Conservation (phyloP, 2,797 vertebrate species). For the Myotis daubentonii region DNA sequence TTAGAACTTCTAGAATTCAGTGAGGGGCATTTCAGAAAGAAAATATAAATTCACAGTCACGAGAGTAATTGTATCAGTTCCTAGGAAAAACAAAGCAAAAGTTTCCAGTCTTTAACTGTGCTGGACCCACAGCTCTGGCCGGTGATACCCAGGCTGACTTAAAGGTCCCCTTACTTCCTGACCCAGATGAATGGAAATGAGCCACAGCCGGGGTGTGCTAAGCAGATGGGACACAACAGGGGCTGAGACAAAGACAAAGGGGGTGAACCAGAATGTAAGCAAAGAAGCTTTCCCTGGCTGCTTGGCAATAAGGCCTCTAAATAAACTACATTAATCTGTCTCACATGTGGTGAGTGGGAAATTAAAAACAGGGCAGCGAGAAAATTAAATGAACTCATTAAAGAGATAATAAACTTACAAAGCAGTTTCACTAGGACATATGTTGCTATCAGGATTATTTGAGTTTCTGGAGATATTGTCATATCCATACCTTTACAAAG, state of each 20-base stretch:
- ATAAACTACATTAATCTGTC: constrained; percentile 76
- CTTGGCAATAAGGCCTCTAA: constrained; percentile 76
- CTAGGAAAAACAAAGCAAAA: neutral
- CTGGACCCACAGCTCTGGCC: neutral
- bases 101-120: neutral
- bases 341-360: constrained; percentile 77
- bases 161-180: constrained; percentile 47
- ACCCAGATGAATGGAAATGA: constrained; percentile 53
- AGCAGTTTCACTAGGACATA: neutral
- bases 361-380: constrained; percentile 75
- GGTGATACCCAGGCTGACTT: constrained; percentile 46
- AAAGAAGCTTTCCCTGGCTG: constrained; percentile 75
- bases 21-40: constrained; percentile 34
- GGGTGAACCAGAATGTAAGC: constrained; percentile 69
- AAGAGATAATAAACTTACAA: constrained; percentile 60
- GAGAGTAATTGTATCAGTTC: neutral
- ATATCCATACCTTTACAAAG: neutral
- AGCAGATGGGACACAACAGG: constrained; percentile 62
- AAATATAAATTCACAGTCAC: neutral
- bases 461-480: neutral
- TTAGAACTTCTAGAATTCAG: constrained; percentile 37
- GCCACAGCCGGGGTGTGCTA: constrained; percentile 45
- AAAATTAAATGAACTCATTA: constrained; percentile 56
- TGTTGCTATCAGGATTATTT: constrained; percentile 8
- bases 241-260: constrained; percentile 65